Base-by-base conservation (phyloP, 1,140 invertebrate species). In the Panulirus ornatus region DNA sequence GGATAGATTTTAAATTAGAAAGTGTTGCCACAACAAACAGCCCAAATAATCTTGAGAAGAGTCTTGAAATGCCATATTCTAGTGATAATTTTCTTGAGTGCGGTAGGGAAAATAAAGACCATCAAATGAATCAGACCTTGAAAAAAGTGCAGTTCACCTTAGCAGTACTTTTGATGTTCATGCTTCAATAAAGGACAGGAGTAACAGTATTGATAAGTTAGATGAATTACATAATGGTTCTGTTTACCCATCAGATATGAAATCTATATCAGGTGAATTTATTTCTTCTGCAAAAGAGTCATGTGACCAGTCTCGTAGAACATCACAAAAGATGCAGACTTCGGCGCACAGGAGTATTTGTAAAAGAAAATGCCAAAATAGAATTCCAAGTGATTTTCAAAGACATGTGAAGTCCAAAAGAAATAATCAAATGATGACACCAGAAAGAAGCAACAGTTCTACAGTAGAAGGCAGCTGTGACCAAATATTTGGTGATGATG, bases 121-220 rank as follows among this genome's bases (percentile, higher is more conserved):
- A 30, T 44, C 27, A 8, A 51, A 5, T 30, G 83, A 75, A 9
- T 22, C 16, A 16, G 40, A 85, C 14, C 22, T 42, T 73, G 83
- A 85, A 16, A 85, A 75, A 66, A 85, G 30, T 47, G 66, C 83
- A 16, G 83, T 85, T 36, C 66, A 85, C 36, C 22, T 85, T 19
- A 85, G 83, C 51, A 85, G 58, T 66, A 47, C 66, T 6, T 85
- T 70, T 11, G 75, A 27, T 71, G 66, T 85, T 51, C 58, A 75
- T 14, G 75, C 34, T 51, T 47, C 47, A 27, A 75, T 44, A 75
- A 73, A 34, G 30, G 40, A 27, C 30, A 38, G 30, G 22, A 47
- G 14, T n/a, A n/a, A n/a, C n/a, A n/a, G n/a, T 19, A 34, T 71
- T 19, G 42, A 30, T 9, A 73, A 11, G 3, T 40, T 73, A 36